phyloP scores from a whole-genome alignment of 2,113 vertebrate genomes.

The Zingel zingel region DNA sequence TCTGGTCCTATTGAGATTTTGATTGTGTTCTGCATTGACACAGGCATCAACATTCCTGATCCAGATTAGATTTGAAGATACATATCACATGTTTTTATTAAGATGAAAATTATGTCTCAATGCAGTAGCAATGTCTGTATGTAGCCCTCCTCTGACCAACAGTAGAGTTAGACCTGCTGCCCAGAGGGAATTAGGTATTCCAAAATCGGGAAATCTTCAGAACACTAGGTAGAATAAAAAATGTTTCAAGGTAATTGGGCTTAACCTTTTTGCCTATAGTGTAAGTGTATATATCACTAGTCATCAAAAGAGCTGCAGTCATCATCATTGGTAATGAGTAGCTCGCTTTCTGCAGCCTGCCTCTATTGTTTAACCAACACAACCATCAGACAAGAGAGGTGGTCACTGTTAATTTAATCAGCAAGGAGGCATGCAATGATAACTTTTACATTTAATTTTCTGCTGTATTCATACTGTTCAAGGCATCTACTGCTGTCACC shows the following conservation, averaged over 20 bases:
- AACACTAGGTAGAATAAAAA: not conserved
- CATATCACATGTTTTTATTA: not conserved
- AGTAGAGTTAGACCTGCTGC: not conserved
- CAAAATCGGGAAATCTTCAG: not conserved
- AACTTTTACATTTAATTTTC: no score
- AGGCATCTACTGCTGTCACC: not conserved
- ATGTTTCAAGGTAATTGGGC: not conserved
- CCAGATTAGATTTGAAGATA: not conserved
- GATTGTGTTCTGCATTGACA: no score
- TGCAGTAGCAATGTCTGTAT: not conserved
- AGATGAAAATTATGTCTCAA: no score
- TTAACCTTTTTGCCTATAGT: not conserved
- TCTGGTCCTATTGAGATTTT: no score
- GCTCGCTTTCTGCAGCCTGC: not conserved
- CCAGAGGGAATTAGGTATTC: not conserved
- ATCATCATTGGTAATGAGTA: constrained; percentile 3
- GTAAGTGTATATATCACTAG: not conserved
- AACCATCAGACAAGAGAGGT: not conserved
- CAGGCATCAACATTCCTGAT: no score
- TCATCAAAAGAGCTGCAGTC: constrained; percentile 5
- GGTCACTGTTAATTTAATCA: constrained; percentile 15
- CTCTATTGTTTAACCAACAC: constrained; percentile 10
- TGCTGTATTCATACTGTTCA: not conserved
- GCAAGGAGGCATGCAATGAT: no score
- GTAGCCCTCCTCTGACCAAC: no score